Conservation (phyloP, 2,888 invertebrate genomes). For the Blastobasis adustella region DNA sequence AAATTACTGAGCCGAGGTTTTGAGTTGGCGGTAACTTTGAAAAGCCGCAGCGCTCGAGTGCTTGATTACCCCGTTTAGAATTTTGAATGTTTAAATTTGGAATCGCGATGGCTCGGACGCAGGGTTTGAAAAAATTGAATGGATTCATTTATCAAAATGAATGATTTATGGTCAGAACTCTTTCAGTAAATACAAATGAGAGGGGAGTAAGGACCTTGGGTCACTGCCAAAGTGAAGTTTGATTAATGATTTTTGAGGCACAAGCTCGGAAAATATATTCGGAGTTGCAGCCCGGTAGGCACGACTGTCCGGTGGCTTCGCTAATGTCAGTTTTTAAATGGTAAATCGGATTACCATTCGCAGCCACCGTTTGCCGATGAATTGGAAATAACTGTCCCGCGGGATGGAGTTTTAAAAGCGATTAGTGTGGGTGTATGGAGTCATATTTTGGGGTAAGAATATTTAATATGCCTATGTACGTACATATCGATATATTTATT, state of each 20-base stretch:
- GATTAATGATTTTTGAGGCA: constrained; percentile 67
- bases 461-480: too few relatives aligned
- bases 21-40: constrained; percentile 1
- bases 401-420: neutral
- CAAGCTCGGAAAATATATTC: constrained; percentile 53
- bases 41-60: neutral
- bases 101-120: constrained; percentile 24
- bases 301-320: neutral
- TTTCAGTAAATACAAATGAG: constrained; percentile 71
- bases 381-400: neutral
- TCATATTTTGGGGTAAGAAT: too few relatives aligned
- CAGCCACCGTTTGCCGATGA: neutral
- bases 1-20: constrained; percentile 1
- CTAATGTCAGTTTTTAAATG: constrained; percentile 2
- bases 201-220: constrained; percentile 63
- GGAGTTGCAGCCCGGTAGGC: constrained; percentile 1
- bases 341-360: constrained; percentile 6
- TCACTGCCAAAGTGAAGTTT: constrained; percentile 69
- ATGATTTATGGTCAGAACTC: constrained; percentile 68
- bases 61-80: too few relatives aligned
- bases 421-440: neutral
- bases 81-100: constrained; percentile 24
- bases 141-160: constrained; percentile 64
- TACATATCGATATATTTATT: too few relatives aligned
- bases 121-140: constrained; percentile 53